phyloP scores from a whole-genome alignment of 1,140 invertebrate genomes.

The Aphelinus atriplicis region DNA sequence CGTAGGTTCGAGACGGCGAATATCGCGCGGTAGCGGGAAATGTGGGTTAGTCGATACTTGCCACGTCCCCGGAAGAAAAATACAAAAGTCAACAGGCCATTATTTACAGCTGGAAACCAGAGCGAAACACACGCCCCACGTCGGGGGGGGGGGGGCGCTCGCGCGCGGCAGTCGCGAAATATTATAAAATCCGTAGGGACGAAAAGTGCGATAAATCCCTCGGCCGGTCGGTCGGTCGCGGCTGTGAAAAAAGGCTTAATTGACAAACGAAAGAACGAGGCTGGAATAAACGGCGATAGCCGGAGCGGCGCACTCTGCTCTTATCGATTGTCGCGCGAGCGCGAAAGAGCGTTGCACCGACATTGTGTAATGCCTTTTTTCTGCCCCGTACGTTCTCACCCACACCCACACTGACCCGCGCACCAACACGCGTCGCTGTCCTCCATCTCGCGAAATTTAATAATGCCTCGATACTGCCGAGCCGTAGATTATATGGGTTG shows the following conservation, averaged over 20 bases:
- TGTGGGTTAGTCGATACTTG: constrained; percentile 13
- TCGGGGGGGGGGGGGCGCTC: neutral
- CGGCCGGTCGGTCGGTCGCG: no score
- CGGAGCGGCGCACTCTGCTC: constrained; percentile 12
- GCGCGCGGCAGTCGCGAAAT: constrained; percentile 6
- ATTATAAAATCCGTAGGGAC: constrained; percentile 12
- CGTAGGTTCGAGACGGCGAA: no score
- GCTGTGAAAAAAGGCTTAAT: constrained; percentile 30
- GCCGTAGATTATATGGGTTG: constrained; percentile 50
- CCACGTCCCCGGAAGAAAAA: neutral
- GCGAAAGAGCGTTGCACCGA: neutral
- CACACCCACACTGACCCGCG: no score
- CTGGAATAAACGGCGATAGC: constrained; percentile 1
- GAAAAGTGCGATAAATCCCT: constrained; percentile 18
- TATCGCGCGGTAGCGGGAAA: neutral
- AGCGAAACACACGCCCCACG: neutral
- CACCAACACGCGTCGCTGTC: neutral
- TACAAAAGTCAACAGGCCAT: neutral
- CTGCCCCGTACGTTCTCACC: neutral
- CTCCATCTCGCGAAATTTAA: constrained; percentile 44
- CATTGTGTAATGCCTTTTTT: constrained; percentile 25
- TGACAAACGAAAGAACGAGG: constrained; percentile 30
- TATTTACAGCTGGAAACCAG: neutral
- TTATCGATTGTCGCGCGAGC: constrained; percentile 20
- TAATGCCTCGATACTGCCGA: constrained; percentile 47